Base-by-base conservation (phyloP, 2,888 invertebrate species). In the Nemotelus pantherinus region DNA sequence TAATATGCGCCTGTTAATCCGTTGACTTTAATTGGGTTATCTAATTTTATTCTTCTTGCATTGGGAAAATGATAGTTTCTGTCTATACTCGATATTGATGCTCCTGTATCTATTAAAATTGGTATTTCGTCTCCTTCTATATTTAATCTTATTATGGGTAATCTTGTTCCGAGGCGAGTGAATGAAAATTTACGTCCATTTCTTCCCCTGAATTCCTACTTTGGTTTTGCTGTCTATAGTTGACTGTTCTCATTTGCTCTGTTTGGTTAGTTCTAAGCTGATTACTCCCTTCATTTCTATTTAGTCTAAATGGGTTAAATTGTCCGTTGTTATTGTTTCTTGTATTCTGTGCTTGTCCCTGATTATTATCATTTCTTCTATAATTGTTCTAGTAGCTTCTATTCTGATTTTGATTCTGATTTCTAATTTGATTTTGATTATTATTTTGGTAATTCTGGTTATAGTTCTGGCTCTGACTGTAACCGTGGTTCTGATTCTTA, bases 121-220 rank as follows among this genome's bases (percentile, higher is more conserved):
- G 25, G 48, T 41, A 76, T 9, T 53, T 25, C 25, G 7, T 50
- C 7, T 55, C 44, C 53, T 41, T 50, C 45, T 39, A 63, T 76
- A 3, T 25, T 9, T 41, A 76, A 45, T 53, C 50, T 39, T 3
- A 76, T 53, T 39, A 64, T 55, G 10, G 76, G 76, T 43, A 76
- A 41, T 67, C 67, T 48, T n/a, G n/a, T 47, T 68, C 50, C 9
- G 60, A 63, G 76, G 76, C 76, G 53, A 53, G 7, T 53, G 64
- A 55, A 39, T 10, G 76, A 76, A 76, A 76, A 67, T 76, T 76
- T 67, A 39, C 50, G 10, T 9, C 47, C 25, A 25, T 43, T 47
- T 45, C 10, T 44, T 45, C n/a, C 10, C 10, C 50, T 50, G 5
- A n/a, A 58, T n/a, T 10, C n/a, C 9, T n/a, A n/a, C 25, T 58